Percentiles rank a stretch among this genome's conserved stretches.
Evolutionary conservation across 2,797 vertebrate species (phyloP).

Genomic region (Gallinago stenura): DNA sequence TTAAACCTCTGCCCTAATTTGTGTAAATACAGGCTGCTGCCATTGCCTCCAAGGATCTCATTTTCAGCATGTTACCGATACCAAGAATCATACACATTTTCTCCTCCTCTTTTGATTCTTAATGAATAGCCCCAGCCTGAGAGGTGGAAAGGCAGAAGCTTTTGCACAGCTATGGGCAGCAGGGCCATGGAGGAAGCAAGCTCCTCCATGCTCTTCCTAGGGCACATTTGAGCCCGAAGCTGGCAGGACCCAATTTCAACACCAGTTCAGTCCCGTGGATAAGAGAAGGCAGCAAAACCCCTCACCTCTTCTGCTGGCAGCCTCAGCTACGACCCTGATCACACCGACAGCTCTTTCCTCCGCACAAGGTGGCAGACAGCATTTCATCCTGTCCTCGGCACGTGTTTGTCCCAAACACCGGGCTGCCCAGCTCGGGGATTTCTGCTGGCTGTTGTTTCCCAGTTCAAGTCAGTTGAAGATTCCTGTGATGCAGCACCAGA

Average conservation of each 20-base stretch:
- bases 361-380: not conserved
- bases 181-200: not conserved
- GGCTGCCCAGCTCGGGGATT: not conserved
- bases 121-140: not conserved
- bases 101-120: slow-evolving; percentile 22
- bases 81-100: not conserved
- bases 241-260: not conserved
- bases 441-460: not conserved
- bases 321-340: not conserved
- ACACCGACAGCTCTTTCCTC: not conserved
- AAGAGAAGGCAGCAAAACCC: not conserved
- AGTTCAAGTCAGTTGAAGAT: not conserved
- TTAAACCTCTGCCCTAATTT: slow-evolving; percentile 43
- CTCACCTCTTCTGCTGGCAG: not conserved
- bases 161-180: not conserved
- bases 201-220: not conserved
- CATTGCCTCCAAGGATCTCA: slow-evolving; percentile 23
- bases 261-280: not conserved
- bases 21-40: not conserved
- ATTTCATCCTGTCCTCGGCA: not conserved
- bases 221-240: accelerated
- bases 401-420: not conserved
- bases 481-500: not conserved
- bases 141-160: not conserved
- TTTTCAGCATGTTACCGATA: slow-evolving; percentile 22